Evolutionary conservation across 2,797 vertebrate genomes (phyloP), one percentile per base, ranked within the genome.

Genomic region (Geotrypetes seraphini): DNA sequence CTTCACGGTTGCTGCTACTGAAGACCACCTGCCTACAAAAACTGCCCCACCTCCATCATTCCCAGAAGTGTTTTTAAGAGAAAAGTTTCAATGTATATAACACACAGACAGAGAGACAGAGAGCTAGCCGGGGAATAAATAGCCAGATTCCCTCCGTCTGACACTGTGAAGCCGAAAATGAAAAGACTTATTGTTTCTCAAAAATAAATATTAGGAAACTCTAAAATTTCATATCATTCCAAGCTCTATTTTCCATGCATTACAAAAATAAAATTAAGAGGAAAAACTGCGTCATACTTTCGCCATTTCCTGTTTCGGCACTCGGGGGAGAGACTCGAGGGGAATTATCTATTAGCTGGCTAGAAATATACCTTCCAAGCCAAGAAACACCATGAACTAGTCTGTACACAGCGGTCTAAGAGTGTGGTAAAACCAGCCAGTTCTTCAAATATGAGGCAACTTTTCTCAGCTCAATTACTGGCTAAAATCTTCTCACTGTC

Each of bases 241-340:
- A 57, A 49, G 54, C 51, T 49, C 52, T 54, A 39, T 59, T 63
- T 43, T 57, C 69, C 54, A 56, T 42, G 43, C 55, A 60, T 52
- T 54, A 60, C 34, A 53, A 62, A 69, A 63, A 63, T 40, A 69
- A 69, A 63, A 59, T 50, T 32, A 50, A 53, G 53, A 31, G 49
- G 41, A 57, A 75, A 77, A 83, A 80, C 62, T 69, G 70, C 66
- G 81, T 85, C 79, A 86, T 78, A 74, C 73, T 78, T 81, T 70
- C 75, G 78, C 85, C 83, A 83, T 89, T 89, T 89, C 85, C 87
- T 89, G 86, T 88, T 82, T 50, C 66, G 47, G 32, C 22, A 62
- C 62, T 69, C 15, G 2, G 61, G 60, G 71, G 63, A 65, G 51
- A 38, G 36, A 61, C 26, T 29, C 27, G 32, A 81, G 75, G 16